Conservation (phyloP, 2,113 vertebrate species). For the Seriola aureovittata region DNA sequence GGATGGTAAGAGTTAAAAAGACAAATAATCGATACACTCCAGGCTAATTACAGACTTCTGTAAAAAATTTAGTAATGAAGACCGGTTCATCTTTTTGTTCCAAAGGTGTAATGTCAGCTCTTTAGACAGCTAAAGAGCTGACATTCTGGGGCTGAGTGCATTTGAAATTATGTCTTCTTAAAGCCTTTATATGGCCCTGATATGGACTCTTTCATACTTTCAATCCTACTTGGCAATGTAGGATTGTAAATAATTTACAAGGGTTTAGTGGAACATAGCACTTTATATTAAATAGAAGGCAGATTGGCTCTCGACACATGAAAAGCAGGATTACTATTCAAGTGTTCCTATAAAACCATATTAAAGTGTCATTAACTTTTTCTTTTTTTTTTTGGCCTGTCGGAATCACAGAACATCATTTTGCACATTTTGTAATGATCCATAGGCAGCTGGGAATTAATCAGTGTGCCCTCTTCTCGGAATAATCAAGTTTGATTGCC, state of each 20-base stretch:
- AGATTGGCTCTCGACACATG: slow-evolving; percentile 35
- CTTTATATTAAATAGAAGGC: slow-evolving; percentile 46
- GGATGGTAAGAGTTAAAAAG: background rate
- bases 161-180: slow-evolving; percentile 3
- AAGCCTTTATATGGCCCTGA: background rate
- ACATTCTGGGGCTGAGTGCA: background rate
- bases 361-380: slow-evolving; percentile 38
- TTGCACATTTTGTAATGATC: slow-evolving; percentile 14
- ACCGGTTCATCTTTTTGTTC: background rate
- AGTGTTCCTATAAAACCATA: slow-evolving; percentile 49
- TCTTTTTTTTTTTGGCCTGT: slow-evolving; percentile 40
- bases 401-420: background rate
- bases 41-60: background rate
- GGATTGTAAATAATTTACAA: slow-evolving; percentile 65
- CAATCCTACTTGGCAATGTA: slow-evolving; percentile 16
- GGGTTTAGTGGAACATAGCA: slow-evolving; percentile 22
- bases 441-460: slow-evolving; percentile 4
- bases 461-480: background rate
- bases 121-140: background rate
- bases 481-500: slow-evolving; percentile 18
- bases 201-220: background rate
- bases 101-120: background rate
- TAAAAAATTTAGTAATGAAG: background rate
- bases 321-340: slow-evolving; percentile 53
- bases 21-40: background rate